Base-by-base conservation (phyloP, 2,888 invertebrate species). In the Carterocephalus palaemon region DNA sequence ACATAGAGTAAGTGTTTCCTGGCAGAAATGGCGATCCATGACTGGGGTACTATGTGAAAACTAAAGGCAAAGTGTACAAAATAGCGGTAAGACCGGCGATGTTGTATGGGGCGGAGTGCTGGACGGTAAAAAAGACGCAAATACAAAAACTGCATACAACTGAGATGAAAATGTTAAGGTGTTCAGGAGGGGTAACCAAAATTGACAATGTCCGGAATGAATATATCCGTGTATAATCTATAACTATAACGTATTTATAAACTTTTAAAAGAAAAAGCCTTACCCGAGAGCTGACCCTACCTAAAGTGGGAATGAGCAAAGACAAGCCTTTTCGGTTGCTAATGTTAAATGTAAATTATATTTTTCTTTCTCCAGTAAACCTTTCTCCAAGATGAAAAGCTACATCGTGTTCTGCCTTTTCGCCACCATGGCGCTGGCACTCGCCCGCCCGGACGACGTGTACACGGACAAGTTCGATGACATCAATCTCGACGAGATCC, bases 391-490 rank as follows among this genome's bases (percentile, higher is more conserved):
- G 2, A 42, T 42, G 42, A 42, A 20, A 20, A 42, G 26, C 31
- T 47, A 62, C 51, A 47, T 69, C 47, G 56, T 59, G 1, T 36
- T 75, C 33, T 63, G 70, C 49, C 34, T 72, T 24, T 26, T 82
- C n/a, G 68, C 64, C 33, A 59, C 68, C 12, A 61, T 70, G 1
- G 41, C 59, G 20, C 56, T 58, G 3, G 32, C 51, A 1, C 63
- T 68, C 0, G 63, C 60, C 2, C 70, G 71, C 1, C 59, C 60
- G 0, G 66, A 64, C 0, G 43, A 37, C 1, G 49, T 55, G 0
- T 76, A 93, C 67, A 90, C 91, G 7, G 89, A 88, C 37, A 90
- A 88, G 51, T 93, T 89, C 54, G 43, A 43, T 12, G 36, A 43
- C 8, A 23, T 43, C 16, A 33, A 59, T 7, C n/a, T 93, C 43